Conservation (phyloP, 1,140 invertebrate species). For the Eurosta solidaginis region DNA sequence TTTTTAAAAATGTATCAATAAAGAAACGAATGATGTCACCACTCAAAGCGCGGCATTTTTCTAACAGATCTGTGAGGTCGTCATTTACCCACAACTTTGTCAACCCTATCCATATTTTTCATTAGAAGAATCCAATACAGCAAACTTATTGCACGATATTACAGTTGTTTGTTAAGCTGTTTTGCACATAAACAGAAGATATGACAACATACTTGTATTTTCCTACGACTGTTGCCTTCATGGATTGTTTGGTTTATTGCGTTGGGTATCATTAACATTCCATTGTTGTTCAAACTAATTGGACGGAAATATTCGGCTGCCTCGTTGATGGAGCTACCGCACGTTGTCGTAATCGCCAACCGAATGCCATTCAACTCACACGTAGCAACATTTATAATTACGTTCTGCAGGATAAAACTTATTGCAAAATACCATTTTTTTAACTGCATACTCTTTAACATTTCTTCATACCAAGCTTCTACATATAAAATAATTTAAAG, state of each 20-base stretch:
- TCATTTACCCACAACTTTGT: no score
- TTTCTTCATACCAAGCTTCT: neutral
- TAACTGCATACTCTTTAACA: neutral
- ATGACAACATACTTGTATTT: neutral
- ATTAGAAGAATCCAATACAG: no score
- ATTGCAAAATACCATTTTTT: neutral
- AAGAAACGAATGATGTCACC: no score
- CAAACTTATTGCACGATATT: no score
- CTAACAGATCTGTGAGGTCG: no score
- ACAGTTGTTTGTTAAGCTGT: no score
- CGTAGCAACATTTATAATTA: neutral
- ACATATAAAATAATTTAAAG: no score
- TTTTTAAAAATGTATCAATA: no score
- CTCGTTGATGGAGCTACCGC: constrained; percentile 3
- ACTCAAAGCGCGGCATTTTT: no score
- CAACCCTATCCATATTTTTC: no score
- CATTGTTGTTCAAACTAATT: constrained; percentile 26
- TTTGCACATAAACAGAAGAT: neutral
- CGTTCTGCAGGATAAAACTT: constrained; percentile 1
- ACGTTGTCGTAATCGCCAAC: neutral
- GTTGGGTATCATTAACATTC: constrained; percentile 23
- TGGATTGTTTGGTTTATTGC: constrained; percentile 24
- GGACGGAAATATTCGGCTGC: constrained; percentile 24
- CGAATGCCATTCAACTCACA: neutral
- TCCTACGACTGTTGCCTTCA: neutral